These are phyloP conservation scores for Hypanus sabinus DNA, from an alignment of 2,113 vertebrate genomes.

Conservation along the genomic window DNA sequence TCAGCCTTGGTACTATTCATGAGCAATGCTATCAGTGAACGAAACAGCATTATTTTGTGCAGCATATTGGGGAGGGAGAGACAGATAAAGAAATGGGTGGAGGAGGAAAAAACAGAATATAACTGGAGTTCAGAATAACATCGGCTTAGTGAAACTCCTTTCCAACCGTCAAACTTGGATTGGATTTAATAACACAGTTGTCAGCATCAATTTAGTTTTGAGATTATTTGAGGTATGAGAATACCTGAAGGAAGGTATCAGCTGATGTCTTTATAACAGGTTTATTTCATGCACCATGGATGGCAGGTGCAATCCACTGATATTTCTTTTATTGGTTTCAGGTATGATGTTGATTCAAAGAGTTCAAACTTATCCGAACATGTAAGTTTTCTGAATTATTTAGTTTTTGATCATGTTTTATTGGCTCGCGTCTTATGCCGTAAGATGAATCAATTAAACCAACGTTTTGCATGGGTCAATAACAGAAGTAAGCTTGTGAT, in stretches of 20 bases:
- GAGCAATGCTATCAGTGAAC: neutral
- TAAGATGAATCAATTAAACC: neutral
- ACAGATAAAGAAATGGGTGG: neutral
- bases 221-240: neutral
- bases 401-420: neutral
- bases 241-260: neutral
- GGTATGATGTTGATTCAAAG: conserved; percentile 96
- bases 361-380: conserved; percentile 93
- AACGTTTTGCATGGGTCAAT: neutral
- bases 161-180: neutral
- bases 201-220: neutral
- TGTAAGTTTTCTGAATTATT: conserved; percentile 62
- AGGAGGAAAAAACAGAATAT: neutral
- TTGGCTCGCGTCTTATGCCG: too few relatives aligned
- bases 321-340: conserved; percentile 51
- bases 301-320: neutral
- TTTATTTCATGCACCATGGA: neutral
- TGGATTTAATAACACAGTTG: neutral
- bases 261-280: neutral
- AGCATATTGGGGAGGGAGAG: neutral
- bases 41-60: neutral
- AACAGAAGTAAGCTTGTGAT: neutral
- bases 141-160: neutral
- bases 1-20: neutral
- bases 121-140: neutral